These are phyloP conservation scores for Biston stratarius DNA, from an alignment of 2,888 invertebrate genomes.

Conservation along the genomic window DNA sequence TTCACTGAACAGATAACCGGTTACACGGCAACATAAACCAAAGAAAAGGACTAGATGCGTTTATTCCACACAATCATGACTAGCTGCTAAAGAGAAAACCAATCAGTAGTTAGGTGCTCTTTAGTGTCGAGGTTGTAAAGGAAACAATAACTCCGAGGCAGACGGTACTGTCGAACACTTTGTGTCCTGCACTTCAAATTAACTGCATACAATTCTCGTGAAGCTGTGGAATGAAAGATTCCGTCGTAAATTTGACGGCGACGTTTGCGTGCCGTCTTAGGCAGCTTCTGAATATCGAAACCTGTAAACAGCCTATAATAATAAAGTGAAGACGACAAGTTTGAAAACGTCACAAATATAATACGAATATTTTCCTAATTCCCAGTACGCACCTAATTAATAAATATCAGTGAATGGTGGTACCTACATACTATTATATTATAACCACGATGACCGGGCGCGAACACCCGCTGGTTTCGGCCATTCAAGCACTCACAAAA, in stretches of 20 bases:
- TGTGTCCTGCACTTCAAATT: slow-evolving; percentile 11
- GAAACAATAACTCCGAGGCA: slow-evolving; percentile 2
- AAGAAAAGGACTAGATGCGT: slow-evolving; percentile 35
- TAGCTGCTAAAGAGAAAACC: slow-evolving; percentile 23
- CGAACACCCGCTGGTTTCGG: slow-evolving; percentile 63
- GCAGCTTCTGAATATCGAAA: slow-evolving; percentile 1
- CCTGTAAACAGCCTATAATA: neutral
- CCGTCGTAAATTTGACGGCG: slow-evolving; percentile 6
- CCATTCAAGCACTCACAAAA: slow-evolving; percentile 66
- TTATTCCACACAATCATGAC: slow-evolving; percentile 32
- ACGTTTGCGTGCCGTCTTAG: slow-evolving; percentile 2
- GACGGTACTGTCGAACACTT: neutral
- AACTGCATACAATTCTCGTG: slow-evolving; percentile 8
- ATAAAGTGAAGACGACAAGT: neutral
- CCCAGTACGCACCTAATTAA: slow-evolving; percentile 64
- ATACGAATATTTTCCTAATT: too few species aligned
- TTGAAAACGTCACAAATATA: too few species aligned
- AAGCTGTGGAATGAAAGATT: slow-evolving; percentile 6
- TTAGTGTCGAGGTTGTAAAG: slow-evolving; percentile 19
- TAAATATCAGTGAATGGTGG: slow-evolving; percentile 65
- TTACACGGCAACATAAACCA: slow-evolving; percentile 39
- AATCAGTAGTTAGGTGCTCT: slow-evolving; percentile 20
- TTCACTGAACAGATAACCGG: slow-evolving; percentile 50
- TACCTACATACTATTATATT: slow-evolving; percentile 42
- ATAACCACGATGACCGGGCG: slow-evolving; percentile 48